Evolutionary conservation across 1,140 invertebrate genomes (phyloP).

Genomic region (Tetranychus cinnabarinus): DNA sequence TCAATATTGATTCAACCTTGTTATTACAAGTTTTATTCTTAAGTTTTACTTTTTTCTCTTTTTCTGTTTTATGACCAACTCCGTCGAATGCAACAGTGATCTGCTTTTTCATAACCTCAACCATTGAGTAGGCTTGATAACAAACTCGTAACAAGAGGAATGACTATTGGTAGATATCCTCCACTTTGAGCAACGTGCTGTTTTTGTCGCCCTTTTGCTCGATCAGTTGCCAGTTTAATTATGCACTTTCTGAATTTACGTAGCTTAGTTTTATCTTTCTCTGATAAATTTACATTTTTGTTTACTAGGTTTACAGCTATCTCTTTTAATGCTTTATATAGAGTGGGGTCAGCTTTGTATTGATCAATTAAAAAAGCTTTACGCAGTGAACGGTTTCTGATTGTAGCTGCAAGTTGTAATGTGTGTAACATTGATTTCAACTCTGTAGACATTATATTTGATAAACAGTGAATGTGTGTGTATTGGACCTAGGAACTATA

Average conservation of each 20-base stretch:
- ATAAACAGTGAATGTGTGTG: too few relatives aligned
- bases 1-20: too few relatives aligned
- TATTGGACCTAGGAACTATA: too few relatives aligned
- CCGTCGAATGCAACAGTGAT: too few relatives aligned
- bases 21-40: too few relatives aligned
- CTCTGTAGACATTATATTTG: too few relatives aligned
- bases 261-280: not conserved
- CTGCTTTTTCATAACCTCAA: too few relatives aligned
- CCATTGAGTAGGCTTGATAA: too few relatives aligned
- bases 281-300: not conserved
- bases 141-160: constrained; percentile 6
- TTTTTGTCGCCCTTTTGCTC: not conserved
- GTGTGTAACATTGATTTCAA: not conserved
- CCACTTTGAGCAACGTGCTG: not conserved
- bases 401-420: not conserved
- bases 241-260: not conserved
- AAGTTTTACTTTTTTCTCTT: too few relatives aligned
- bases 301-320: not conserved
- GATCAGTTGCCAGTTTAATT: not conserved
- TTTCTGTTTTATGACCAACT: too few relatives aligned
- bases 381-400: not conserved
- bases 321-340: not conserved
- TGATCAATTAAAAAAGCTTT: not conserved
- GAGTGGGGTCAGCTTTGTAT: too few relatives aligned
- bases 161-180: constrained; percentile 4